phyloP scores from a whole-genome alignment of 2,113 vertebrate genomes.

The Ictalurus punctatus region DNA sequence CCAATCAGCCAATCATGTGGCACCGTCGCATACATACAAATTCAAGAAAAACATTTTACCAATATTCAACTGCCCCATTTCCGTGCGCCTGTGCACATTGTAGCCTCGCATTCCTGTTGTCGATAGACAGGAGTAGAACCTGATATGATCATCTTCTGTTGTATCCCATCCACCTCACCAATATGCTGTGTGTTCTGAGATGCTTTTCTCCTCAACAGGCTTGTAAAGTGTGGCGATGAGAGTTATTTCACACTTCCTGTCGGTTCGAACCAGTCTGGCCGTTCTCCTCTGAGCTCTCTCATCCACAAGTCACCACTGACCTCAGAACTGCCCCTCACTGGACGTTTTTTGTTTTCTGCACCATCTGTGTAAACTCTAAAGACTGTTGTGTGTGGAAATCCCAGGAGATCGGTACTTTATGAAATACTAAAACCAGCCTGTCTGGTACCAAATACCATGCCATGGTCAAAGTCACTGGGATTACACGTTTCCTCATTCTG shows the following conservation, averaged over 20 bases:
- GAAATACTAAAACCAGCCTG: neutral
- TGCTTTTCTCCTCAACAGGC: neutral
- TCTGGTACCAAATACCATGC: neutral
- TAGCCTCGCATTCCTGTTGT: neutral
- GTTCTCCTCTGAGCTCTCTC: neutral
- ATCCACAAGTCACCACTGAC: neutral
- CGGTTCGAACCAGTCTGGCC: neutral
- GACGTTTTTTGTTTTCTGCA: neutral
- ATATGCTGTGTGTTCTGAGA: neutral
- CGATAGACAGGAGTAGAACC: neutral
- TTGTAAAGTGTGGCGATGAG: neutral
- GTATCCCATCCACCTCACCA: neutral
- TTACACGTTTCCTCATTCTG: neutral
- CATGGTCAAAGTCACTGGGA: neutral
- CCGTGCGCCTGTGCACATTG: neutral
- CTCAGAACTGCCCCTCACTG: neutral
- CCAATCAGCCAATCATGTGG: neutral
- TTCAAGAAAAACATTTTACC: neutral
- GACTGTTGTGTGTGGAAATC: neutral
- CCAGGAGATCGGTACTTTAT: neutral
- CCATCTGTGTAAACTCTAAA: neutral
- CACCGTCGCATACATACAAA: neutral
- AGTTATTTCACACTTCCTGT: neutral
- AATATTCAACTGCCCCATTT: no score
- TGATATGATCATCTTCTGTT: neutral